Percentiles rank a stretch among this genome's conserved stretches.
Conservation (phyloP, 1,140 invertebrate genomes). For the Drosophila sp. region DNA sequence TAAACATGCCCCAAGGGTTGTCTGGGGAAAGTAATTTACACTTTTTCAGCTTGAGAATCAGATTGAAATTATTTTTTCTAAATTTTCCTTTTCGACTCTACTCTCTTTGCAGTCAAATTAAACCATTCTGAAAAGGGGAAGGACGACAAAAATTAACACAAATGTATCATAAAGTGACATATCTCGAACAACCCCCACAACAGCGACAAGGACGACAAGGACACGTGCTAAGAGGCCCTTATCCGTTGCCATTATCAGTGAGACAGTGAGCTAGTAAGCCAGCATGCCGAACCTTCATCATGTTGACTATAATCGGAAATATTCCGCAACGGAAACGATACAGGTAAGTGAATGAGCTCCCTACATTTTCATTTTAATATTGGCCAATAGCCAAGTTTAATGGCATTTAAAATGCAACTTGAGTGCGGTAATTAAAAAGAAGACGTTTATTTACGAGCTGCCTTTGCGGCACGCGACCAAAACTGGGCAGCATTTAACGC, state of each 20-base stretch:
- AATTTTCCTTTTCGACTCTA: conserved; percentile 28
- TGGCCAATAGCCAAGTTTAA: not conserved
- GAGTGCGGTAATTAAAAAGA: conserved; percentile 78
- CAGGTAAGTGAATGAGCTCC: conserved; percentile 71
- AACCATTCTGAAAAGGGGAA: conserved; percentile 41
- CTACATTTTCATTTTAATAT: not conserved
- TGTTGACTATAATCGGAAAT: conserved; percentile 84
- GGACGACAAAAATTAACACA: conserved; percentile 76
- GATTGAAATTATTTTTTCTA: conserved; percentile 22
- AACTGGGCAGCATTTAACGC: conserved; percentile 10
- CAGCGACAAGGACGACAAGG: conserved; percentile 31
- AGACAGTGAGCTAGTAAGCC: conserved; percentile 23
- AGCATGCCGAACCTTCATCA: conserved; percentile 84
- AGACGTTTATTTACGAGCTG: conserved; percentile 73
- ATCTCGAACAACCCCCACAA: conserved; percentile 60
- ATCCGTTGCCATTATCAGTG: conserved; percentile 64
- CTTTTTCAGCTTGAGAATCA: conserved; percentile 63
- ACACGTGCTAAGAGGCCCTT: conserved; percentile 74
- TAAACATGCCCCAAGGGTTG: conserved; percentile 70
- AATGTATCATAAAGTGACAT: conserved; percentile 77
- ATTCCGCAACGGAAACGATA: conserved; percentile 84
- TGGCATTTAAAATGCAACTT: conserved; percentile 61
- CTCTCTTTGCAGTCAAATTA: conserved; percentile 58
- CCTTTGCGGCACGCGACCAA: conserved; percentile 66
- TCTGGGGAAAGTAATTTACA: conserved; percentile 72